Evolutionary conservation across 2,888 invertebrate genomes (phyloP), one percentile per base, ranked within the genome.

Genomic region (Thelaira solivaga): DNA sequence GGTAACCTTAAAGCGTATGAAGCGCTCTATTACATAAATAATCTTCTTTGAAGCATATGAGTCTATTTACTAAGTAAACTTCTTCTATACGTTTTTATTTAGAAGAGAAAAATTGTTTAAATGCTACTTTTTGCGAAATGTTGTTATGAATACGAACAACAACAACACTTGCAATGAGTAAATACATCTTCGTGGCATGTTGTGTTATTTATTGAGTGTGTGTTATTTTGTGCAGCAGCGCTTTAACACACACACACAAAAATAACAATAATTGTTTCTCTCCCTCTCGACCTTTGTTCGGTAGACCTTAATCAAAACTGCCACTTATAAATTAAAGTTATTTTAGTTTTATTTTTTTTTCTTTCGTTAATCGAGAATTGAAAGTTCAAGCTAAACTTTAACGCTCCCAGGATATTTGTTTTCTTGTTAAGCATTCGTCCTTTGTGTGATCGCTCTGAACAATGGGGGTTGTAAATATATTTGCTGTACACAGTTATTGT

Each of bases 351-450:
- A 47, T 34, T 43, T 34, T 55, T 20, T 24, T 53, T 31, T 53
- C 29, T 43, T 34, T 39, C 29, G 24, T 22, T 34, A 53, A 74
- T 74, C 10, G 26, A n/a, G n/a, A 61, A 72, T 47, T 74, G 51
- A 51, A 68, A 62, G 57, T 69, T 57, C 72, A 45, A 53, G 72
- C 45, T 72, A 64, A 72, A 64, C 72, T 75, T 76, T 62, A 51
- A 45, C 80, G 64, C 80, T 80, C 80, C 80, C 80, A 80, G 80
- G 80, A 80, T 80, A 80, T 79, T 64, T 76, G 71, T 53, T 20
- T 69, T 61, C 34, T 18, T 20, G 18, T 49, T 73, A 49, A 65
- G 65, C 39, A 51, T 59, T 65, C 41, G 49, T 75, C 61, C 74
- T 68, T 75, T 75, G 45, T 68, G 34, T 26, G 78, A 71, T 69